A percentile compares a stretch with the other conserved stretches of the same genome.
phyloP scores from a whole-genome alignment of 2,888 invertebrate species.

The Hyles lineata region DNA sequence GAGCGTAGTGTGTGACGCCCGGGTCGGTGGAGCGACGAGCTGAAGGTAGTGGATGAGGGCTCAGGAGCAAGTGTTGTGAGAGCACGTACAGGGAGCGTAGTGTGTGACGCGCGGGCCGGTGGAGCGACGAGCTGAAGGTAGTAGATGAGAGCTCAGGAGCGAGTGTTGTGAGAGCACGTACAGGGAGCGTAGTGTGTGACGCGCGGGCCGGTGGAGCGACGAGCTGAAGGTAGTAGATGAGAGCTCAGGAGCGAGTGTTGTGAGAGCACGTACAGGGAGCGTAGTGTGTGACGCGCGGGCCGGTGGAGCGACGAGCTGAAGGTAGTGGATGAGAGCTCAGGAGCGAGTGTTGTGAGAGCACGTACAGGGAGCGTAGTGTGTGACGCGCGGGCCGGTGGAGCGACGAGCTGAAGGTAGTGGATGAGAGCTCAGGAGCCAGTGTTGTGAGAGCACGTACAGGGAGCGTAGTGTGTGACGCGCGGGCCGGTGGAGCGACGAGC shows the following conservation, averaged over 20 bases:
- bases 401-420: background rate
- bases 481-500: conserved; percentile 8
- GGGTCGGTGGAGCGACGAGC: background rate
- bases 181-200: background rate
- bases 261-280: background rate
- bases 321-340: background rate
- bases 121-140: no score
- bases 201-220: conserved; percentile 5
- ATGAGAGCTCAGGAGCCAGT: conserved; percentile 10
- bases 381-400: background rate
- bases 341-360: no score
- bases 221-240: conserved; percentile 20
- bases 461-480: conserved; percentile 4
- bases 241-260: conserved; percentile 9
- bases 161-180: background rate
- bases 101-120: background rate
- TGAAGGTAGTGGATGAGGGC: conserved; percentile 2
- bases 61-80: no score
- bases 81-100: background rate
- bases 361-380: background rate
- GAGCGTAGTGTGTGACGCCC: conserved; percentile 3
- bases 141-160: conserved; percentile 5
- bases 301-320: background rate
- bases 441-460: background rate
- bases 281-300: conserved; percentile 5